Evolutionary conservation across 2,888 invertebrate species (phyloP).

Genomic region (Ectemnius cavifrons): DNA sequence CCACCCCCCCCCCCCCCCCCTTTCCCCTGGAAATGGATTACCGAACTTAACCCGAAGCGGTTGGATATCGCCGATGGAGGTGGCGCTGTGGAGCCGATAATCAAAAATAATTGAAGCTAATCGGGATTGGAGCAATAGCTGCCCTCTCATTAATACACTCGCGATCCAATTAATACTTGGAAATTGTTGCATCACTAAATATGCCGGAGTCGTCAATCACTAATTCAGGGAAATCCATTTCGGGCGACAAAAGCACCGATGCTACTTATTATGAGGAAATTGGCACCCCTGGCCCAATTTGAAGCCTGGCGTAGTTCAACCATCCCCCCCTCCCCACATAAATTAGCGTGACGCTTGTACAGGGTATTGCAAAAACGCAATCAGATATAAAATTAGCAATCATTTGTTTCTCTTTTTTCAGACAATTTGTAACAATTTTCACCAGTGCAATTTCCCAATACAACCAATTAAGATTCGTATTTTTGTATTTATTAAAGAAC

Average conservation of each 20-base stretch:
- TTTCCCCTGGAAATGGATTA: background rate
- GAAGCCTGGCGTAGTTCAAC: background rate
- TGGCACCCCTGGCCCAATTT: background rate
- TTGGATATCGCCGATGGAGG: background rate
- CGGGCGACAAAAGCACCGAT: background rate
- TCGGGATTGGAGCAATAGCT: background rate
- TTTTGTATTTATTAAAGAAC: too few relatives aligned
- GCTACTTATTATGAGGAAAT: background rate
- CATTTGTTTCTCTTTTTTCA: too few relatives aligned
- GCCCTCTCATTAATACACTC: background rate
- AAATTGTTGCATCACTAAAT: background rate
- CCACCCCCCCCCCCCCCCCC: background rate
- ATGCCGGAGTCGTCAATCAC: background rate
- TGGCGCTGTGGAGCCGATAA: background rate
- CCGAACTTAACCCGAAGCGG: background rate
- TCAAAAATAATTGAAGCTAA: slow-evolving; percentile 1
- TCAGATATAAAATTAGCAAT: too few relatives aligned
- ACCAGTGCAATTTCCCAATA: too few relatives aligned
- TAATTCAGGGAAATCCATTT: background rate
- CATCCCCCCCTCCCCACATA: too few relatives aligned
- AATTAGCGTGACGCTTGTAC: too few relatives aligned
- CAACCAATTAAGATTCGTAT: too few relatives aligned
- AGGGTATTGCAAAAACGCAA: too few relatives aligned
- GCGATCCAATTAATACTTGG: background rate
- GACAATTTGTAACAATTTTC: too few relatives aligned